Conservation (phyloP, 2,797 vertebrate genomes). For the Lepidocolaptes lacrymiger region DNA sequence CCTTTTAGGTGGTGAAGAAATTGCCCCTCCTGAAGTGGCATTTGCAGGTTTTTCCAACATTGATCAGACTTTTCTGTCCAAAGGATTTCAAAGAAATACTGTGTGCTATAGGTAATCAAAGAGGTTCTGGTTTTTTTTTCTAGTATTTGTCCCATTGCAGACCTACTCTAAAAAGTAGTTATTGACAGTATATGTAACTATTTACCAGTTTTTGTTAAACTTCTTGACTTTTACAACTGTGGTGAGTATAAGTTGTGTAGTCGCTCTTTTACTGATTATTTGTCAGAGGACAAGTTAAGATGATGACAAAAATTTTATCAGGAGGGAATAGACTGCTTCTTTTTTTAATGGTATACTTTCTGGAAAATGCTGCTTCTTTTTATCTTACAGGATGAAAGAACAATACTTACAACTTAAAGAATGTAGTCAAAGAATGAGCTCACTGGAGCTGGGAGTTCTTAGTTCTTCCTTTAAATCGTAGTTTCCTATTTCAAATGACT, state of each 20-base stretch:
- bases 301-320: not conserved
- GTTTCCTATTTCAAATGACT: not conserved
- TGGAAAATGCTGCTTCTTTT: not conserved
- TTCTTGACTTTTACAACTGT: not conserved
- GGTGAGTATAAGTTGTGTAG: not conserved
- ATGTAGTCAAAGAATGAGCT: not conserved
- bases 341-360: not conserved
- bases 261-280: not conserved
- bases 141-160: not conserved
- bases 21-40: accelerated
- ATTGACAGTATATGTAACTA: too few relatives aligned
- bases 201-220: not conserved
- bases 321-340: not conserved
- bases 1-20: not conserved
- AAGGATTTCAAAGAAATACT: not conserved
- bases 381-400: not conserved
- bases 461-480: not conserved
- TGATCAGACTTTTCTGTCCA: not conserved
- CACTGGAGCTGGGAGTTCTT: not conserved
- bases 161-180: not conserved
- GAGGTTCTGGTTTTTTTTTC: not conserved
- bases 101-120: not conserved
- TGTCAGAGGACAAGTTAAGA: not conserved
- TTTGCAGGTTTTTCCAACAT: not conserved
- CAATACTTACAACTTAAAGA: not conserved